These are phyloP conservation scores for Corbicula japonica DNA, from an alignment of 2,888 invertebrate genomes.

Conservation along the genomic window DNA sequence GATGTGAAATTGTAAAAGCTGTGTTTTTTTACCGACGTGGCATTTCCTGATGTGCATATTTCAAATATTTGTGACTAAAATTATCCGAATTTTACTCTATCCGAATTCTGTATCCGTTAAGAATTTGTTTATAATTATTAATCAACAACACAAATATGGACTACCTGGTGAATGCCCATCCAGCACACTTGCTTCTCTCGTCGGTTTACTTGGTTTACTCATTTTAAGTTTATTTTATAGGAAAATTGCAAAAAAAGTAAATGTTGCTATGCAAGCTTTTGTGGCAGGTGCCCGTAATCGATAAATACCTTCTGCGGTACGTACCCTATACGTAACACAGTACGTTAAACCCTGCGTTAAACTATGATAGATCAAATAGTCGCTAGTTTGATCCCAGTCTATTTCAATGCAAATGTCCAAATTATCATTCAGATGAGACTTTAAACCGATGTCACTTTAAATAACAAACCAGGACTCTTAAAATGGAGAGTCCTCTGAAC, in stretches of 20 bases:
- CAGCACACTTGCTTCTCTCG: slow-evolving; percentile 58
- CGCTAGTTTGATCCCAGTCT: not conserved
- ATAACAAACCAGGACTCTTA: too few relatives aligned
- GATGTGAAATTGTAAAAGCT: not conserved
- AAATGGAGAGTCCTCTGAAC: too few relatives aligned
- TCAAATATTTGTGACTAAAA: not conserved
- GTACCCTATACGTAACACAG: not conserved
- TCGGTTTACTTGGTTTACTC: slow-evolving; percentile 52
- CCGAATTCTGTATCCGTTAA: slow-evolving; percentile 1
- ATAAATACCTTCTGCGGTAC: not conserved
- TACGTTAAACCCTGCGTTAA: not conserved
- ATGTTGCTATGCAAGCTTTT: slow-evolving; percentile 55
- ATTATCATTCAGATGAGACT: not conserved
- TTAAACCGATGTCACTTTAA: not conserved
- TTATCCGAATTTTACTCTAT: slow-evolving; percentile 16
- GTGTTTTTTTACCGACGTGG: not conserved
- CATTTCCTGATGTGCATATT: not conserved
- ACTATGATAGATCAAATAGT: not conserved
- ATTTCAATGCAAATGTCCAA: not conserved
- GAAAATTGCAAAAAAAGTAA: not conserved
- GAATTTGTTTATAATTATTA: not conserved
- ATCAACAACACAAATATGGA: not conserved
- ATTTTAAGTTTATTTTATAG: slow-evolving; percentile 5
- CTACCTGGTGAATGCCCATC: slow-evolving; percentile 75
- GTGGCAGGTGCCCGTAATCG: slow-evolving; percentile 37